Evolutionary conservation across 2,113 vertebrate species (phyloP).

Genomic region (Platysternon megacephalum): DNA sequence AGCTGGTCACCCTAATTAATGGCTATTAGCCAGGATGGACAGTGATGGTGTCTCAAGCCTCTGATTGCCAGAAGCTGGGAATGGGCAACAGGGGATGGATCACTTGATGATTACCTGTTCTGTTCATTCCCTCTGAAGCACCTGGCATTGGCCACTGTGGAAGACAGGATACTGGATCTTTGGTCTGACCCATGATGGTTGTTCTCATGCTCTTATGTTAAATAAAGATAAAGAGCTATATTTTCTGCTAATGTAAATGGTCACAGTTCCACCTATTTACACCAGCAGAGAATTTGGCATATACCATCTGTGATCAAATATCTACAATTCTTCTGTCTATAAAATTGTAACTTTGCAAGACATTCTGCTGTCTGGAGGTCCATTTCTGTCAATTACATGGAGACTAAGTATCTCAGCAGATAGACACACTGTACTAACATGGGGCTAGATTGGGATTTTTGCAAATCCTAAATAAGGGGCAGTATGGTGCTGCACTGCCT

Average conservation of each 20-base stretch:
- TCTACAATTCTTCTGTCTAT: background rate
- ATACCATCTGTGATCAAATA: background rate
- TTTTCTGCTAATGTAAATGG: background rate
- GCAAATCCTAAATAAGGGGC: background rate
- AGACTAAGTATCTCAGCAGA: background rate
- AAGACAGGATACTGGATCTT: no score
- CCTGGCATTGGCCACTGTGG: no score
- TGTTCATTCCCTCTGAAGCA: no score
- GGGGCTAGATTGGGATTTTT: background rate
- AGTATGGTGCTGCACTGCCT: background rate
- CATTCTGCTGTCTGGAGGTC: background rate
- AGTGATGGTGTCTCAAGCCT: no score
- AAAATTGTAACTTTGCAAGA: background rate
- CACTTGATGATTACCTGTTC: no score
- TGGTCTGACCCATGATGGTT: no score
- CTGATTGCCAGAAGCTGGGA: no score
- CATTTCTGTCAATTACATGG: background rate
- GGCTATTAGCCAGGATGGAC: no score
- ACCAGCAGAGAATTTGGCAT: background rate
- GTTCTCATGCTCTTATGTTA: no score
- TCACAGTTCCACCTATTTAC: background rate
- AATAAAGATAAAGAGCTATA: background rate
- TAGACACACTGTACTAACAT: background rate
- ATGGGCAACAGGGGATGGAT: no score
- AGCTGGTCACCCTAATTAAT: no score